Evolutionary conservation across 2,888 invertebrate species (phyloP), one percentile per base, ranked within the genome.

Genomic region (Eubasilissa splendida): DNA sequence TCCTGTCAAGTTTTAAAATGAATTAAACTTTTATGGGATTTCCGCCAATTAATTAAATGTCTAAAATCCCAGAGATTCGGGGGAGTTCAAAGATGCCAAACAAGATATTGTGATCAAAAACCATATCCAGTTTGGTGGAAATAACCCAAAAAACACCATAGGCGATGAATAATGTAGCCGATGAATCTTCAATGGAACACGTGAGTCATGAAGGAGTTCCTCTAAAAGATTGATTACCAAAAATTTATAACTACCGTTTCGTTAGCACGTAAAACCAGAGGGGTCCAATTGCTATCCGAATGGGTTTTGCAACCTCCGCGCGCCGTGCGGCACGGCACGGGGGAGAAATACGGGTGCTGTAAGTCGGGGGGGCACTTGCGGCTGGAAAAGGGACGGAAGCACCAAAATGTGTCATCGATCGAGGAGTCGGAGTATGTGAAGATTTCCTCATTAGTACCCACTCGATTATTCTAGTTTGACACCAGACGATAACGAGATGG

Each of bases 191-290:
- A 42, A 42, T n/a, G 50, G 14, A 59, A 59, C 31, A 33, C 58
- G 59, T 74, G n/a, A 12, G 58, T 74, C 74, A 74, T 42, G 74
- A n/a, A n/a, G n/a, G 33, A 58, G 74, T 74, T 59, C 59, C 59
- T 74, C n/a, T 58, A 42, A 14, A 74, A 74, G 74, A 74, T 74
- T 74, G 74, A 74, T 74, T 74, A 7, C 74, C 33, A 42, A 59
- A 74, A 74, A 74, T 74, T 74, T 74, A 74, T 74, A 74, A 59
- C 74, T 74, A 71, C 53, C 54, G 54, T 71, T 71, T 71, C 12
- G 71, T 71, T 54, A 71, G 54, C 31, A 71, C 54, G 71, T 71
- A 33, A 54, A 52, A 52, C 54, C 58, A 9, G 58, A 58, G 22
- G 71, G 71, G 54, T 71, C 71, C 71, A 53, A 71, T 71, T 54